These are phyloP conservation scores for Rhopalosiphum padi DNA, from an alignment of 1,140 invertebrate genomes.

Conservation along the genomic window DNA sequence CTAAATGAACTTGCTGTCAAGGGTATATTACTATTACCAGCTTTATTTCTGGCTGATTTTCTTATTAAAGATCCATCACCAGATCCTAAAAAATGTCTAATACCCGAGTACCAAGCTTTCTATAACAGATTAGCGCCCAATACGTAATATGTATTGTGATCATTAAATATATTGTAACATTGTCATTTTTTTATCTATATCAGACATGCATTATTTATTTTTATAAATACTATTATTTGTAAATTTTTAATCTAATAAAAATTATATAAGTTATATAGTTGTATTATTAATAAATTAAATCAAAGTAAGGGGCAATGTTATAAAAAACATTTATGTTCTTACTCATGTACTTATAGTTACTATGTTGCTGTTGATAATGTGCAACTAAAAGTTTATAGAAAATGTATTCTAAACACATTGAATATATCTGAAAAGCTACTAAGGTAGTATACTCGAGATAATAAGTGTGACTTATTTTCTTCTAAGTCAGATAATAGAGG, in stretches of 20 bases:
- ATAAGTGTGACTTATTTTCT: neutral
- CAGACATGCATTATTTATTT: neutral
- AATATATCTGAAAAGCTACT: slow-evolving; percentile 30
- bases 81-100: slow-evolving; percentile 37
- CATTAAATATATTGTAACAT: neutral
- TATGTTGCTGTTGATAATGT: neutral
- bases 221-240: slow-evolving; percentile 1
- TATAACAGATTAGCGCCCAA: slow-evolving; percentile 43
- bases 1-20: slow-evolving; percentile 42
- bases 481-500: neutral
- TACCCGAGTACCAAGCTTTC: slow-evolving; percentile 31
- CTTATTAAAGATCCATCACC: slow-evolving; percentile 45
- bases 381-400: neutral
- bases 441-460: slow-evolving; percentile 25
- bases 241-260: neutral
- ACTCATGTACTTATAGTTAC: neutral
- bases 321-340: too few species aligned
- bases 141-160: neutral
- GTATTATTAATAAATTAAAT: too few species aligned
- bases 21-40: slow-evolving; percentile 40
- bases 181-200: neutral
- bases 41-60: slow-evolving; percentile 37
- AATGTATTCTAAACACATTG: slow-evolving; percentile 12
- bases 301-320: too few species aligned
- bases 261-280: neutral